Evolutionary conservation across 2,888 invertebrate genomes (phyloP).

Genomic region (Leptarthrus brevirostris): DNA sequence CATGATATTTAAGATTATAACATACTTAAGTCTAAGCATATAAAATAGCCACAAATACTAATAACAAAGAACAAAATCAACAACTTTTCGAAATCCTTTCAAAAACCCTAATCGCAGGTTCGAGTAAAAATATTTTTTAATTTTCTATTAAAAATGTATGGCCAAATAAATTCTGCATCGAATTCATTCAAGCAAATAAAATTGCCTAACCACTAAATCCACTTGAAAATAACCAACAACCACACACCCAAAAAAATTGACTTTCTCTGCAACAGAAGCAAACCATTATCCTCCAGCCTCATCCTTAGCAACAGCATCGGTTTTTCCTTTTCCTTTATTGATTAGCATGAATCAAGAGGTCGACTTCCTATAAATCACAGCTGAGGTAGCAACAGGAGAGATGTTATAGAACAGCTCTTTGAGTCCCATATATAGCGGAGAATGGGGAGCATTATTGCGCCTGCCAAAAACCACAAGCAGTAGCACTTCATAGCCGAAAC

Average conservation of each 20-base stretch:
- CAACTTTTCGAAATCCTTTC: no score
- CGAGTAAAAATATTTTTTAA: no score
- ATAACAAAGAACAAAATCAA: no score
- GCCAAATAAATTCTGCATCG: neutral
- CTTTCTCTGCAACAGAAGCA: neutral
- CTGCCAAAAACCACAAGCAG: constrained; percentile 28
- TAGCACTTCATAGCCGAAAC: neutral
- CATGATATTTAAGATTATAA: no score
- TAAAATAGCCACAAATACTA: no score
- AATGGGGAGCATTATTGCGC: constrained; percentile 35
- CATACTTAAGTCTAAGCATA: no score
- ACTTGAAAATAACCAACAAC: neutral
- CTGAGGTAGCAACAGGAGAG: constrained; percentile 46
- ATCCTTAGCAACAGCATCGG: constrained; percentile 32
- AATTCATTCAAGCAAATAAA: neutral
- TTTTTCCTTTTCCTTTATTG: constrained; percentile 35
- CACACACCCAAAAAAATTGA: neutral
- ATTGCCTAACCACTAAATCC: neutral
- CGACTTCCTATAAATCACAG: constrained; percentile 47
- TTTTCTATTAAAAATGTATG: no score
- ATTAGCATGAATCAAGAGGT: constrained; percentile 45
- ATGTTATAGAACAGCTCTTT: constrained; percentile 1
- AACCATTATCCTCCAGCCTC: neutral
- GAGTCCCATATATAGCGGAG: neutral
- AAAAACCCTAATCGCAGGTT: no score